Percentiles rank a stretch among this genome's conserved stretches.
These are phyloP conservation scores for Urocynchramus pylzowi DNA, from an alignment of 2,113 vertebrate genomes.

Conservation along the genomic window DNA sequence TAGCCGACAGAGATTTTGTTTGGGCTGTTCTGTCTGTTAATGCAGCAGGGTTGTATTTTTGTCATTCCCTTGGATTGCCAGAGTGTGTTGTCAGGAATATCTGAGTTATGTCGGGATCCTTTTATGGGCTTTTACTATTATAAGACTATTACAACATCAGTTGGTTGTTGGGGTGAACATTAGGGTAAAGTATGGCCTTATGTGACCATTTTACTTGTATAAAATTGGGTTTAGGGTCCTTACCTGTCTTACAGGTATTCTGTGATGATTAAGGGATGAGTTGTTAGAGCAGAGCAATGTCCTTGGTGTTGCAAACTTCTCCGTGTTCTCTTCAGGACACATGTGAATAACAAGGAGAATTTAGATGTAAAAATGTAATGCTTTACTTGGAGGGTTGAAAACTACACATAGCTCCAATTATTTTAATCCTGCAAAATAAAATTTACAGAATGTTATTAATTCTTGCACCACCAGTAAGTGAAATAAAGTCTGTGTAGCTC, in stretches of 20 bases:
- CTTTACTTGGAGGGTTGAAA: background rate
- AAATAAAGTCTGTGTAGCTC: background rate
- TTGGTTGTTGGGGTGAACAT: background rate
- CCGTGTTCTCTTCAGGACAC: background rate
- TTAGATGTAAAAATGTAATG: background rate
- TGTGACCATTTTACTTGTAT: background rate
- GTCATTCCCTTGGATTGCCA: constrained; percentile 68
- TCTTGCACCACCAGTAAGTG: background rate
- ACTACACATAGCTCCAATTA: rapidly evolving
- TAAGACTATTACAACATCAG: background rate
- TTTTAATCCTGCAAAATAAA: background rate
- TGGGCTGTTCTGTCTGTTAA: constrained; percentile 79
- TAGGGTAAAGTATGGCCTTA: background rate
- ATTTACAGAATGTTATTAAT: background rate
- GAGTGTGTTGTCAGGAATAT: constrained; percentile 37
- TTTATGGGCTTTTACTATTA: constrained; percentile 56
- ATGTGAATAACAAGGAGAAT: background rate
- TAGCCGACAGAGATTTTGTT: constrained; percentile 78
- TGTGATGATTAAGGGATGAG: background rate
- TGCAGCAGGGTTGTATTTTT: constrained; percentile 36
- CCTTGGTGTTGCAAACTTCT: background rate
- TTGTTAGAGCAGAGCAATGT: background rate
- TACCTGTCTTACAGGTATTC: background rate
- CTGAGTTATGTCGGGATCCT: constrained; percentile 21
- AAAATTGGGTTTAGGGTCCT: background rate